Evolutionary conservation across 92 coral and sea anemone species (phyloP).

Genomic region (Desmophyllum pertusum): DNA sequence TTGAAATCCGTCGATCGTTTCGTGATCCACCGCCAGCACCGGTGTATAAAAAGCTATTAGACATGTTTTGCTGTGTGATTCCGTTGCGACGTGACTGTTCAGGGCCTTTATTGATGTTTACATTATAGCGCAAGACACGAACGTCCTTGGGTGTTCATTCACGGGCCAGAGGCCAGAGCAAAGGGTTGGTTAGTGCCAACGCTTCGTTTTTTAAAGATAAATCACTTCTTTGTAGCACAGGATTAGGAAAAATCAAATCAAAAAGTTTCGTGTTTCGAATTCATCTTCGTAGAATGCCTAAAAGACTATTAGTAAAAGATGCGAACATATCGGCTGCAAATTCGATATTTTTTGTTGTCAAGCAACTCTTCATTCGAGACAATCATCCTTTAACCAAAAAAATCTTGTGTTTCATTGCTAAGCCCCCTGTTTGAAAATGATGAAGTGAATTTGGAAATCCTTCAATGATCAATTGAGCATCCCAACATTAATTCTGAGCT

Average conservation of each 20-base stretch:
- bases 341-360: slow-evolving; percentile 1
- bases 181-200: neutral
- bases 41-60: neutral
- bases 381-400: neutral
- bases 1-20: neutral
- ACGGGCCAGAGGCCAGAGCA: neutral
- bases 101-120: slow-evolving; percentile 23
- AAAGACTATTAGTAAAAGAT: too few relatives aligned
- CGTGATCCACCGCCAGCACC: too few relatives aligned
- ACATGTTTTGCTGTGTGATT: neutral
- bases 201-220: neutral
- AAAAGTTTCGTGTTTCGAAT: slow-evolving; percentile 23
- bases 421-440: neutral
- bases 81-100: slow-evolving; percentile 25
- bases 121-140: slow-evolving; percentile 30
- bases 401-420: neutral
- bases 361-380: neutral
- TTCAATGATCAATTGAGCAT: neutral
- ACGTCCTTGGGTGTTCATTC: neutral
- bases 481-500: neutral
- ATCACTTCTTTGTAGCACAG: neutral
- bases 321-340: slow-evolving; percentile 6
- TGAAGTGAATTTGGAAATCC: neutral
- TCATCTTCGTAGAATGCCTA: neutral
- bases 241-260: neutral